Evolutionary conservation across 2,797 vertebrate genomes (phyloP), one percentile per base, ranked within the genome.

Genomic region (Diplodus sargus): DNA sequence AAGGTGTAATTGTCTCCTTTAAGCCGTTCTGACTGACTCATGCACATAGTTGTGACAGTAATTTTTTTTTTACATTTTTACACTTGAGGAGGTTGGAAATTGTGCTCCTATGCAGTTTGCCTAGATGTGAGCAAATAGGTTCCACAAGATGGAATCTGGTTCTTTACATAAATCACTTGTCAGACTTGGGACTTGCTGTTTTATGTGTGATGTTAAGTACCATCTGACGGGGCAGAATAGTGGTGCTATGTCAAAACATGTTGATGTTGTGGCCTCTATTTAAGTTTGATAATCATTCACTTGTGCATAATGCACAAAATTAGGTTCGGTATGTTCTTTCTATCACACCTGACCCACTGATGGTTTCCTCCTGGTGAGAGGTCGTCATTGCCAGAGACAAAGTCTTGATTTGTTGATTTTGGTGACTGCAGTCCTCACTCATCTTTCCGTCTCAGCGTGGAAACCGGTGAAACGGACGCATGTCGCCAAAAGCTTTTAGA

Each of bases 401-500:
- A 68, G 30, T 18, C 62, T 34, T 70, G 51, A 84, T 77, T 73
- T 77, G 70, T 68, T 42, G 54, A 48, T 74, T 80, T 70, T 53
- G 13, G 63, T 72, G 39, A 70, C 23, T 30, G 22, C 20, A 2
- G 42, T 45, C 39, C 39, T 71, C 54, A 78, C 64, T 78, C 54
- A 83, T 76, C 48, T 53, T 1, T 5, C 47, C 13, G 64, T 47
- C 47, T 57, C 58, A 34, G 39, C 30, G 43, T 49, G 49, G 49
- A 62, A 70, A 76, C 71, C 0, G 13, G 16, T 54, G 13, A 15
- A 59, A 52, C 16, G 14, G 18, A 20, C 59, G 43, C 34, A 48
- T 66, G 39, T 67, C 15, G 0, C 49, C 48, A 59, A 25, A 66
- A 28, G 77, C 84, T 79, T 81, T 85, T 68, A 86, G 69, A n/a